A percentile compares a stretch with the other conserved stretches of the same genome.
Evolutionary conservation across 1,140 invertebrate genomes (phyloP).

Genomic region (Tyrophagus putrescentiae): DNA sequence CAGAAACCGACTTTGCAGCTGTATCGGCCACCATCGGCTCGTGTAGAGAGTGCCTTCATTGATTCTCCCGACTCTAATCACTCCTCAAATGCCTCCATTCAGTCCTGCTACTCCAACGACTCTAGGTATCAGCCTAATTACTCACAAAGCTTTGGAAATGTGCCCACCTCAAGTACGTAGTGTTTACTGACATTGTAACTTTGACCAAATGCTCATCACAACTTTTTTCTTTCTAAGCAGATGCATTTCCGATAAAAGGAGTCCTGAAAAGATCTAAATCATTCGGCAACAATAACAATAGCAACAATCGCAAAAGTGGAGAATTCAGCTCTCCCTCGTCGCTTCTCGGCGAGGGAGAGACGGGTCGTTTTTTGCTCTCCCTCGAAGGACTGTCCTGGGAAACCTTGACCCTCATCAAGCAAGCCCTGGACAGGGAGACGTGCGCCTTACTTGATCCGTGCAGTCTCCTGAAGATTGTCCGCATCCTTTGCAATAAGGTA

Average conservation of each 20-base stretch:
- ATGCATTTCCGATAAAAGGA: slow-evolving; percentile 20
- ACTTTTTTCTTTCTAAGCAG: not conserved
- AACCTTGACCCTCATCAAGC: slow-evolving; percentile 13
- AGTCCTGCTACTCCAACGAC: not conserved
- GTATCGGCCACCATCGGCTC: slow-evolving; percentile 17
- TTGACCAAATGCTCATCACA: not conserved
- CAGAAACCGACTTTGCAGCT: slow-evolving; percentile 9
- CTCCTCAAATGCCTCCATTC: not conserved
- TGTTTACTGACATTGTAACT: no score
- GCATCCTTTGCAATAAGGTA: slow-evolving; percentile 57
- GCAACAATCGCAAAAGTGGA: not conserved
- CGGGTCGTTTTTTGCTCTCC: not conserved
- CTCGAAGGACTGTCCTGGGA: slow-evolving; percentile 15
- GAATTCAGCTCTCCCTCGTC: slow-evolving; percentile 1
- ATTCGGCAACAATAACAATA: slow-evolving; percentile 10
- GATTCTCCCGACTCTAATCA: not conserved
- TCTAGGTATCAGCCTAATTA: not conserved
- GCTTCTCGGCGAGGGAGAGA: not conserved
- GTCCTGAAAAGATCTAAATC: slow-evolving; percentile 53
- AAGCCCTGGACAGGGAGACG: slow-evolving; percentile 48
- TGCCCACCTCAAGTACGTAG: not conserved
- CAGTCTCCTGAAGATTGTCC: slow-evolving; percentile 64
- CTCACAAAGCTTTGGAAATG: not conserved
- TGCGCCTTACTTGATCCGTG: slow-evolving; percentile 46
- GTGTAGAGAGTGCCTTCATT: not conserved